phyloP scores from a whole-genome alignment of 2,797 vertebrate genomes.

The Pyrocephalus nanus region DNA sequence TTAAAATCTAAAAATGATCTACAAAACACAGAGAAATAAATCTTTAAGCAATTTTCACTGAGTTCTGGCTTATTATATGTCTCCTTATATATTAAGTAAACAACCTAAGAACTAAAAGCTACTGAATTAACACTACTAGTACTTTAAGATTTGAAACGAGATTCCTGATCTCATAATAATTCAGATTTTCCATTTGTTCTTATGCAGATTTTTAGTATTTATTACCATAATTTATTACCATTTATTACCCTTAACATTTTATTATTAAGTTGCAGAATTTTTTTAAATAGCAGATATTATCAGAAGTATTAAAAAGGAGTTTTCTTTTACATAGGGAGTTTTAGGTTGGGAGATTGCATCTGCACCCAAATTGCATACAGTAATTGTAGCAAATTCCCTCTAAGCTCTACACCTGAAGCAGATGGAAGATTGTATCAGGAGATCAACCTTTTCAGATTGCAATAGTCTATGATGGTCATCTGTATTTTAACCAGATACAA shows the following conservation, averaged over 20 bases:
- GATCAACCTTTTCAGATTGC: constrained; percentile 64
- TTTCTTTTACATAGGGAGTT: neutral
- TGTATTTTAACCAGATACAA: constrained; percentile 74
- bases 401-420: constrained; percentile 65
- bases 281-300: neutral
- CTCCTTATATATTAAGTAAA: neutral
- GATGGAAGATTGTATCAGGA: constrained; percentile 65
- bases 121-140: neutral
- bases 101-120: neutral
- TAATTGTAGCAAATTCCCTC: constrained; percentile 36
- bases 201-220: neutral
- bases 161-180: neutral
- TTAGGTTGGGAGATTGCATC: neutral
- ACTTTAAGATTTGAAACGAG: neutral
- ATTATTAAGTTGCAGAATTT: neutral
- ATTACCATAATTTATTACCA: neutral
- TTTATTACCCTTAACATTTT: neutral
- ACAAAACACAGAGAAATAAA: neutral
- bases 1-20: neutral
- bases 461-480: constrained; percentile 66
- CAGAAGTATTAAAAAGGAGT: neutral
- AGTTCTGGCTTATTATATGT: neutral
- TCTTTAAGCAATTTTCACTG: neutral
- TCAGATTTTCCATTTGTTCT: neutral
- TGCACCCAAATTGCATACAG: constrained; percentile 38